phyloP scores from a whole-genome alignment of 2,113 vertebrate genomes.

The Mohoua ochrocephala region DNA sequence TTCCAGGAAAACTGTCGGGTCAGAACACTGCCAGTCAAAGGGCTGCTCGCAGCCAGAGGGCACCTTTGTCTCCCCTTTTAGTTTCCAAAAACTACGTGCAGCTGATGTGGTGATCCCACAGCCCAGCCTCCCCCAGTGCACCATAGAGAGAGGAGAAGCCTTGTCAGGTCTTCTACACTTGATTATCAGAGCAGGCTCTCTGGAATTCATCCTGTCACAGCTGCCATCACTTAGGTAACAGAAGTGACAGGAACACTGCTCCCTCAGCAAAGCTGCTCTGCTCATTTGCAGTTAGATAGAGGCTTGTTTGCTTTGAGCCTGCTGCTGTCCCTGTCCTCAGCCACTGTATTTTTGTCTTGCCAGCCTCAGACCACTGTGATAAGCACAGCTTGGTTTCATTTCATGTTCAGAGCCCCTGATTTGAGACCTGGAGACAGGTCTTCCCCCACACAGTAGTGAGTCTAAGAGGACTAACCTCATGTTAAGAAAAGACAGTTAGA shows the following conservation, averaged over 20 bases:
- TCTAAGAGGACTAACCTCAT: neutral
- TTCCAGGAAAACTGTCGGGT: constrained; percentile 83
- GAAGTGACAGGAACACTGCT: neutral
- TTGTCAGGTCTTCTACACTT: neutral
- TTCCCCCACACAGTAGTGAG: neutral
- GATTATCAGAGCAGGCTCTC: neutral
- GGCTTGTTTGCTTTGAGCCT: neutral
- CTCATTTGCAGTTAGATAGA: neutral
- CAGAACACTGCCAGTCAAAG: constrained; percentile 39
- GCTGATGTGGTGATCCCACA: neutral
- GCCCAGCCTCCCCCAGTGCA: neutral
- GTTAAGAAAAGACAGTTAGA: neutral
- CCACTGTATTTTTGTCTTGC: neutral
- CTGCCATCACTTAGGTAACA: neutral
- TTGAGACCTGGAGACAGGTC: neutral
- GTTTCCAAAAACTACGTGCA: neutral
- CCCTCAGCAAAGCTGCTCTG: neutral
- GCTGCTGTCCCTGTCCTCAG: neutral
- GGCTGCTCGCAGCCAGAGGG: neutral
- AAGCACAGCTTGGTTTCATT: neutral
- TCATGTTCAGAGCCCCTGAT: neutral
- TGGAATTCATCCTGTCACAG: neutral
- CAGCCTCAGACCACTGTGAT: neutral
- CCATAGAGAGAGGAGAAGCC: neutral
- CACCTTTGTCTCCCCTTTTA: neutral